A percentile compares a stretch with the other conserved stretches of the same genome.
These are phyloP conservation scores for Leucopsar rothschildi DNA, from an alignment of 2,113 vertebrate species.

Conservation along the genomic window DNA sequence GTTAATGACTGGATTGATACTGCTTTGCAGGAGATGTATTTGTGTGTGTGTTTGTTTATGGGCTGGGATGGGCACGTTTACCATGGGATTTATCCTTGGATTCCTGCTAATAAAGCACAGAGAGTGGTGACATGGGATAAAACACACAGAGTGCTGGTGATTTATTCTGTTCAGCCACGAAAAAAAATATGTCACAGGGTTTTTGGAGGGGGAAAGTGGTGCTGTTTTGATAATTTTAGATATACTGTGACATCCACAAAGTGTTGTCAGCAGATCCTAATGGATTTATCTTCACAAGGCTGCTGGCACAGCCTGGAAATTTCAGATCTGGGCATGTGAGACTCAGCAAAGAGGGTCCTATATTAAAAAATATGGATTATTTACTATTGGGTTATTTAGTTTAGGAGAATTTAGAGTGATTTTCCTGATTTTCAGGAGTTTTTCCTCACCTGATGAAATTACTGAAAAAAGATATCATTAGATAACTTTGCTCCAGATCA, in stretches of 20 bases:
- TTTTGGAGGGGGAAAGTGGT: not conserved
- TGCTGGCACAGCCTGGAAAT: not conserved
- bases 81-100: not conserved
- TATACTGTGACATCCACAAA: not conserved
- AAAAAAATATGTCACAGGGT: not conserved
- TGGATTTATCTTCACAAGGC: not conserved
- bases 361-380: not conserved
- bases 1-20: conserved; percentile 4
- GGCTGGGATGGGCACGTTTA: not conserved
- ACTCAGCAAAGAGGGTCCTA: not conserved
- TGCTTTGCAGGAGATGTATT: not conserved
- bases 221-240: not conserved
- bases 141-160: not conserved
- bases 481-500: not conserved
- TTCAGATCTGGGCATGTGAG: not conserved
- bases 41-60: not conserved
- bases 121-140: not conserved
- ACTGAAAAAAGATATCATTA: not conserved
- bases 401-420: not conserved
- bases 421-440: not conserved
- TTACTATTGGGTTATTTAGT: not conserved
- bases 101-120: not conserved
- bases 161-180: not conserved
- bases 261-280: not conserved
- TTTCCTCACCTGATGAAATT: not conserved